Conservation (phyloP, 2,888 invertebrate species). For the Cryptophagus acutangulus region DNA sequence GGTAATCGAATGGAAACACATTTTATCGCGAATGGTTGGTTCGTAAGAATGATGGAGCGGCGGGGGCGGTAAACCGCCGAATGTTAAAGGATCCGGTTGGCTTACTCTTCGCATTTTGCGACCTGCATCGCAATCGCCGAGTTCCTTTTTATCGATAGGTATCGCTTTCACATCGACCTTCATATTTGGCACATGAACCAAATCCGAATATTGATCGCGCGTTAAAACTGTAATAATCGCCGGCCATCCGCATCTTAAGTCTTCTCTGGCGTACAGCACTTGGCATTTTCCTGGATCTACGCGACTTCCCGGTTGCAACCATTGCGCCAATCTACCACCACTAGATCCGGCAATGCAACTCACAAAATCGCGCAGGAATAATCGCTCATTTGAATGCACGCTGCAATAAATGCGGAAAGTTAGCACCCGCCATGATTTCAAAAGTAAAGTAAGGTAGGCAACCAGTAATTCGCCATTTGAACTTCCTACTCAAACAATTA, state of each 20-base stretch:
- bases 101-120: slow-evolving; percentile 55
- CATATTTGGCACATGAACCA: slow-evolving; percentile 77
- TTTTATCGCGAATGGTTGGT: slow-evolving; percentile 81
- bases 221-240: slow-evolving; percentile 75
- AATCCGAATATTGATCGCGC: slow-evolving; percentile 85
- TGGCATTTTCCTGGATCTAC: slow-evolving; percentile 87
- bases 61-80: slow-evolving; percentile 60
- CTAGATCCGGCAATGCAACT: slow-evolving; percentile 74
- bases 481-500: no score
- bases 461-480: no score
- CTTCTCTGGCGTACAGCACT: slow-evolving; percentile 67
- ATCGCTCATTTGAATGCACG: slow-evolving; percentile 82
- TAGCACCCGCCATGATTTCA: no score
- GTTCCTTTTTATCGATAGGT: slow-evolving; percentile 63
- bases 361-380: slow-evolving; percentile 90
- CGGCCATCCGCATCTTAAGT: slow-evolving; percentile 76
- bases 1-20: slow-evolving; percentile 90
- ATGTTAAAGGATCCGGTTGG: slow-evolving; percentile 56
- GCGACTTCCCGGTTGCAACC: slow-evolving; percentile 90
- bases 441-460: no score
- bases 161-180: slow-evolving; percentile 73
- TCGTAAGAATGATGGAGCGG: slow-evolving; percentile 72
- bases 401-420: slow-evolving; percentile 58
- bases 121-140: slow-evolving; percentile 57
- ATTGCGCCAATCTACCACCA: slow-evolving; percentile 88